Percentiles rank a stretch among this genome's conserved stretches.
Conservation (phyloP, 2,888 invertebrate genomes). For the Cremastinae sp. region DNA sequence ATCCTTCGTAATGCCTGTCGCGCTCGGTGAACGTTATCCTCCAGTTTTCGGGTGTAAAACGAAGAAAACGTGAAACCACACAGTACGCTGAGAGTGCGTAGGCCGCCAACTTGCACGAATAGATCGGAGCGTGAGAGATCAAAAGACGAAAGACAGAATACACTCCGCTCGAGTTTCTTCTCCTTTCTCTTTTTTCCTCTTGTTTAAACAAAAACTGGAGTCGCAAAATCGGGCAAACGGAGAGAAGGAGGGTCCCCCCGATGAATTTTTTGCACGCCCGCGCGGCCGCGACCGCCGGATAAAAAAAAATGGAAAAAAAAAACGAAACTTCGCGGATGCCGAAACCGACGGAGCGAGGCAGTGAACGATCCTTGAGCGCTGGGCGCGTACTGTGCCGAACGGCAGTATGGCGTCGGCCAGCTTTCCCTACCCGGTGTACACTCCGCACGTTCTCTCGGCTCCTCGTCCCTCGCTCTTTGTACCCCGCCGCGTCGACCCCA, state of each 20-base stretch:
- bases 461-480: conserved; percentile 53
- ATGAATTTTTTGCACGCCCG: conserved; percentile 30
- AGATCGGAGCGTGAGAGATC: background rate
- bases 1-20: conserved; percentile 40
- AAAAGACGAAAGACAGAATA: background rate
- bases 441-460: conserved; percentile 55
- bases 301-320: conserved; percentile 16
- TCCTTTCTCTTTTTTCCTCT: background rate
- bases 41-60: conserved; percentile 36
- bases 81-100: conserved; percentile 17
- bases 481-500: conserved; percentile 45
- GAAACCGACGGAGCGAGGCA: conserved; percentile 48
- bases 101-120: conserved; percentile 3
- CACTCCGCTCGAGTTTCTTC: no score
- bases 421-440: conserved; percentile 66
- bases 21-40: conserved; percentile 48
- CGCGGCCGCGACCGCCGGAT: conserved; percentile 35
- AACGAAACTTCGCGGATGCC: conserved; percentile 41
- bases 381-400: conserved; percentile 73
- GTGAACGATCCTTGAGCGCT: conserved; percentile 70
- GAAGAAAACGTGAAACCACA: conserved; percentile 39
- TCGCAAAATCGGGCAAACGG: background rate
- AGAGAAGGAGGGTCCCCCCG: background rate
- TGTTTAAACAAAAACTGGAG: conserved; percentile 10
- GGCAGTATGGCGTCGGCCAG: conserved; percentile 74